Percentiles rank a stretch among this genome's conserved stretches.
phyloP scores from a whole-genome alignment of 2,888 invertebrate genomes.

The Erannis defoliaria region DNA sequence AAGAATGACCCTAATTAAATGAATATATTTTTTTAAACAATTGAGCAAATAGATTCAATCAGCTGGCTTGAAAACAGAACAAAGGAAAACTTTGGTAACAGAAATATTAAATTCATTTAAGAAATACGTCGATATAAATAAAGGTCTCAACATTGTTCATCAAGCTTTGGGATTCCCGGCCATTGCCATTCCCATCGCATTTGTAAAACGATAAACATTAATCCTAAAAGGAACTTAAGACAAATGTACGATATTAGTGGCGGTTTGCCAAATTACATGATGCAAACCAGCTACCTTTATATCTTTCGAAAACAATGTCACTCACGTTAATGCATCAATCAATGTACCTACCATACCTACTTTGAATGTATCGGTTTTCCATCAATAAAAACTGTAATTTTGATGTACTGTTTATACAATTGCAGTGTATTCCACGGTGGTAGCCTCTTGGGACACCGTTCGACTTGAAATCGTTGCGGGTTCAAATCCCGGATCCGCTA shows the following conservation, averaged over 20 bases:
- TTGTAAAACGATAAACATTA: constrained; percentile 22
- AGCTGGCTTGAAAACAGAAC: no score
- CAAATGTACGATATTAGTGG: constrained; percentile 12
- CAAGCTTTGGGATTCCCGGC: constrained; percentile 4
- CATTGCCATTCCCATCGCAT: constrained; percentile 16
- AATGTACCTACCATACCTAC: no score
- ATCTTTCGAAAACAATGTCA: constrained; percentile 13
- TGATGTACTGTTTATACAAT: no score
- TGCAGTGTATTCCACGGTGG: no score
- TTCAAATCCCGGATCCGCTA: no score
- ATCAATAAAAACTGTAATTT: not conserved
- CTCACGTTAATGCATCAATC: constrained; percentile 4
- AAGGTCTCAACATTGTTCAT: not conserved
- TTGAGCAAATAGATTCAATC: no score
- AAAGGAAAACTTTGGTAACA: no score
- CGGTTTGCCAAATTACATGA: constrained; percentile 5
- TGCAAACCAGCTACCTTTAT: constrained; percentile 9
- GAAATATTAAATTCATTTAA: not conserved
- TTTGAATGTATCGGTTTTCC: not conserved
- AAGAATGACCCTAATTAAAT: no score
- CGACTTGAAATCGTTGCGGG: no score
- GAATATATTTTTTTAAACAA: no score
- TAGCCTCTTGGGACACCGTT: no score
- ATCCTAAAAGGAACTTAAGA: constrained; percentile 16
- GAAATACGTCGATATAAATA: not conserved